Evolutionary conservation across 2,888 invertebrate species (phyloP), one percentile per base, ranked within the genome.

Genomic region (Chrysomela aeneicollis): DNA sequence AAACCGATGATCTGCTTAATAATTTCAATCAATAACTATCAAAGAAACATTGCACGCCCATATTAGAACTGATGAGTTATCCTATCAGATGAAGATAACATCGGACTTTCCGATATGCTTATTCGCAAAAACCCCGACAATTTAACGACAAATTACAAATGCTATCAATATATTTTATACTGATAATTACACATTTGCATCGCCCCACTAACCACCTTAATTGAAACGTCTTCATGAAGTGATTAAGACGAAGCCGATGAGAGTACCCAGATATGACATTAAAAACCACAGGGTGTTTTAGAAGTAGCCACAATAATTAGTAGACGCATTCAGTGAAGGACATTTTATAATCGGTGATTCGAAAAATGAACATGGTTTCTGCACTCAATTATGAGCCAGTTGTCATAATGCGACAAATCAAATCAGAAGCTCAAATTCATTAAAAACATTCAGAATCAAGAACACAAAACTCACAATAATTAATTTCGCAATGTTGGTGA

Each of bases 41-140:
- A 1, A 42, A 55, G 55, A 42, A 55, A 21, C 26, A 55, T 42
- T 42, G 19, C 42, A 37, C 55, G 55, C 42, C 55, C 55, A 55
- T 55, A 55, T 55, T 55, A 55, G 21, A 21, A 42, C 42, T 55
- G 37, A 55, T 55, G 37, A 55, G 55, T 37, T 55, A 35, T 22
- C 37, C 37, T 55, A 35, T 22, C 37, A 19, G 42, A 42, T 2
- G 17, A n/a, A 22, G 55, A 55, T 55, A 55, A 55, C 55, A 42
- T 55, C 22, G 42, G 54, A 19, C 17, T 22, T 37, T 46, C 18
- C 15, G 37, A 21, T 42, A 22, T 10, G 32, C 10, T 54, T 32
- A 21, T 8, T 42, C 32, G 42, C n/a, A 30, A 51, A 8, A 42
- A 42, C 37, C 55, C 22, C 15, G 2, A 15, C 8, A 42, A 42